Conservation (phyloP, 2,113 vertebrate genomes). For the Hemicordylus capensis region DNA sequence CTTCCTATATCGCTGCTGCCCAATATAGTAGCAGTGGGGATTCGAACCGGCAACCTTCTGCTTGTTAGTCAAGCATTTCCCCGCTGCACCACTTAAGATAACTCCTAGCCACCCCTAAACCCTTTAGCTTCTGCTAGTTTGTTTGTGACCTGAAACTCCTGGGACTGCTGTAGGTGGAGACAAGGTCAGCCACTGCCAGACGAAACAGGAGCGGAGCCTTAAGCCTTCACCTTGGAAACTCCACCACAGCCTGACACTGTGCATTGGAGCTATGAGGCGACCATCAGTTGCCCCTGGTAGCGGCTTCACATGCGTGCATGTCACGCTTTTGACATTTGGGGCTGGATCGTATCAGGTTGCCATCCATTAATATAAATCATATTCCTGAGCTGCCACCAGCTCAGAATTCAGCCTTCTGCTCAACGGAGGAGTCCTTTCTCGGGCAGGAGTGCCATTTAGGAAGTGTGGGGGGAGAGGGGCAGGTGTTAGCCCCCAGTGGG, state of each 20-base stretch:
- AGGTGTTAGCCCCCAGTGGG: neutral
- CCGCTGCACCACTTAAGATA: too few species aligned
- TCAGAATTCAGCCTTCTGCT: neutral
- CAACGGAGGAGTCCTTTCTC: neutral
- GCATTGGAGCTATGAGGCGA: neutral
- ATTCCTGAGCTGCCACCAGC: neutral
- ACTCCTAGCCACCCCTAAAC: too few species aligned
- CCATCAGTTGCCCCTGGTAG: neutral
- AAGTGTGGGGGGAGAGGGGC: neutral
- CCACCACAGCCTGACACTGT: neutral
- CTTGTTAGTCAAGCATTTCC: too few species aligned
- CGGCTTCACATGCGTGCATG: neutral
- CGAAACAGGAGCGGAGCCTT: neutral
- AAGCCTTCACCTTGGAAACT: neutral
- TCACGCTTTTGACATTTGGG: slow-evolving; percentile 15
- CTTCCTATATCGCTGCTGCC: too few species aligned
- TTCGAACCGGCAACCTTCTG: too few species aligned
- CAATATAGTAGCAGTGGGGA: too few species aligned
- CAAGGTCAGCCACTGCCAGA: neutral
- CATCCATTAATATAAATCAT: neutral
- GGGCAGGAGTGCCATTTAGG: neutral
- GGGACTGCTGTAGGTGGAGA: too few species aligned
- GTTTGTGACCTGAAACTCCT: too few species aligned
- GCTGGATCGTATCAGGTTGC: neutral
- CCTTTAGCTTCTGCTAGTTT: too few species aligned